Evolutionary conservation across 2,113 vertebrate genomes (phyloP).

Genomic region (Aldabrachelys gigantea): DNA sequence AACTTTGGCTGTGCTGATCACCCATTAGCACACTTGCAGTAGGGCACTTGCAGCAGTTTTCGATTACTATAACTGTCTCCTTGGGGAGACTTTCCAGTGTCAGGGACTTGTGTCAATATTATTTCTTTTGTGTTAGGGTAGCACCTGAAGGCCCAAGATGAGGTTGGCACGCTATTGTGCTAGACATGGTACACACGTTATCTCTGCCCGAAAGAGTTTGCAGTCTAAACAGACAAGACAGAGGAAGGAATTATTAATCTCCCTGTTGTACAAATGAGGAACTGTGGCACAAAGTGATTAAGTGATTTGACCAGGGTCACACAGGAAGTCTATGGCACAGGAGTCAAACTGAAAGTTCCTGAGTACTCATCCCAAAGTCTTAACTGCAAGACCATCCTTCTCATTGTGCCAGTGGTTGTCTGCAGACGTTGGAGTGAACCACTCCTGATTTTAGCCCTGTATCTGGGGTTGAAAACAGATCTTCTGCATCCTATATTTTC

Average conservation of each 20-base stretch:
- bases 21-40: slow-evolving; percentile 8
- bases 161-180: background rate
- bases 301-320: background rate
- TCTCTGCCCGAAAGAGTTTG: background rate
- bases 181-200: background rate
- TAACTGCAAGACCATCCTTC: background rate
- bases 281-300: background rate
- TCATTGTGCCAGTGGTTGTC: background rate
- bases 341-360: background rate
- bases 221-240: background rate
- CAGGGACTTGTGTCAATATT: background rate
- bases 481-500: background rate
- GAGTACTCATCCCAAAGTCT: background rate
- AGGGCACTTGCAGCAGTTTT: background rate
- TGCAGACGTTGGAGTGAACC: background rate
- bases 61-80: slow-evolving; percentile 11
- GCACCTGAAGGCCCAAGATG: background rate
- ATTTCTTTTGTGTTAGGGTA: background rate
- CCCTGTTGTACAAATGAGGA: background rate
- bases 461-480: background rate
- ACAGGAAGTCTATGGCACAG: background rate
- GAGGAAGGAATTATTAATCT: background rate
- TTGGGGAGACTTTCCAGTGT: background rate
- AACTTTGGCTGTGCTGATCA: background rate
- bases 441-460: background rate